A percentile compares a stretch with the other conserved stretches of the same genome.
phyloP scores from a whole-genome alignment of 2,113 vertebrate genomes.

The Scatophagus argus region DNA sequence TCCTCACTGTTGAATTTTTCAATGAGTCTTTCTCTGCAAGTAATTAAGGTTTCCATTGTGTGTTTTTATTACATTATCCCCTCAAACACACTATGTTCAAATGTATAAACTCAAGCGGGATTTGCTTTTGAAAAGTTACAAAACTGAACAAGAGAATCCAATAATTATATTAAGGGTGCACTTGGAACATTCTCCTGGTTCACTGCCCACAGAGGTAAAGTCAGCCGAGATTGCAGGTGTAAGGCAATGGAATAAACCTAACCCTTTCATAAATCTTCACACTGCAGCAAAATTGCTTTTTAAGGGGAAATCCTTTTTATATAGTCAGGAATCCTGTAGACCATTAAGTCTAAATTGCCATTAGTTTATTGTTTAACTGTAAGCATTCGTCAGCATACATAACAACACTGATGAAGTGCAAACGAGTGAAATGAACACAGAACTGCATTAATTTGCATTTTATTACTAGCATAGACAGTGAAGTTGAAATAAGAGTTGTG shows the following conservation, averaged over 20 bases:
- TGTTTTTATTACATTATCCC: slow-evolving; percentile 62
- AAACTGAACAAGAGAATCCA: slow-evolving; percentile 16
- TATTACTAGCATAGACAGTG: slow-evolving; percentile 4
- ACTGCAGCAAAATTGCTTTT: slow-evolving; percentile 32
- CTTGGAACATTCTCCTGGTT: slow-evolving; percentile 30
- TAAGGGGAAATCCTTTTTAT: slow-evolving; percentile 37
- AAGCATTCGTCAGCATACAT: slow-evolving; percentile 21
- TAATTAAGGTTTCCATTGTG: slow-evolving; percentile 59
- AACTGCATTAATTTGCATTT: slow-evolving; percentile 23
- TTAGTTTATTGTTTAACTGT: slow-evolving; percentile 24
- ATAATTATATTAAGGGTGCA: slow-evolving; percentile 41
- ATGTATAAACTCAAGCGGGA: slow-evolving; percentile 49
- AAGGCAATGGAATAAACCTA: slow-evolving; percentile 33
- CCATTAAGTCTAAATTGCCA: slow-evolving; percentile 29
- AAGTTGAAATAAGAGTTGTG: background rate
- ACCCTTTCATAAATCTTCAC: slow-evolving; percentile 37
- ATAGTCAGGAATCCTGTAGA: slow-evolving; percentile 29
- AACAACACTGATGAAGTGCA: slow-evolving; percentile 26
- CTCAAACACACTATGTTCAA: slow-evolving; percentile 46
- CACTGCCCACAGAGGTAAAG: slow-evolving; percentile 15
- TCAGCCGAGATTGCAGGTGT: slow-evolving; percentile 23
- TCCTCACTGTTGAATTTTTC: background rate
- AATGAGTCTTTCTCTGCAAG: slow-evolving; percentile 12
- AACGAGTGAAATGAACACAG: slow-evolving; percentile 4
- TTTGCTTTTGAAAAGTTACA: slow-evolving; percentile 64